These are phyloP conservation scores for Tetragonula clypearis DNA, from an alignment of 1,140 invertebrate species.

Conservation along the genomic window DNA sequence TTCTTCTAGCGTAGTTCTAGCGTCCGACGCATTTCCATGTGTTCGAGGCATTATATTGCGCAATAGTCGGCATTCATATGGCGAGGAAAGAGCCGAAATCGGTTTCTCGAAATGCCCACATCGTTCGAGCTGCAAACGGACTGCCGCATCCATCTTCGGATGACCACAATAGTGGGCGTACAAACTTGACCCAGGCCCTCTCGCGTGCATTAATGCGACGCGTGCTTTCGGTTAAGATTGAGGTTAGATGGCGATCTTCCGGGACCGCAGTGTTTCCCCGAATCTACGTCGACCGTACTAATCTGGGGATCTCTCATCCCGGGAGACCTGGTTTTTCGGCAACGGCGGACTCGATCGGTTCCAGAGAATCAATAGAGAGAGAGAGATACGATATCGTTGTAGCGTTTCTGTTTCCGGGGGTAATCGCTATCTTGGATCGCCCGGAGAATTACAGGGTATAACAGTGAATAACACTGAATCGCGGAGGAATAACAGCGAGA, in stretches of 20 bases:
- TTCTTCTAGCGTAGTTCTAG: too few relatives aligned
- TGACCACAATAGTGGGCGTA: constrained; percentile 62
- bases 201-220: constrained; percentile 65
- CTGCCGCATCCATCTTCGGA: constrained; percentile 57
- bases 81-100: not conserved
- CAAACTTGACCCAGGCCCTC: constrained; percentile 48
- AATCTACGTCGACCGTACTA: constrained; percentile 14
- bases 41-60: too few relatives aligned
- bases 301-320: constrained; percentile 10
- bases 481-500: not conserved
- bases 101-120: constrained; percentile 10
- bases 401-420: not conserved
- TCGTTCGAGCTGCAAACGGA: constrained; percentile 23
- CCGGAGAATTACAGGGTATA: fast-evolving
- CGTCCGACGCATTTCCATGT: not conserved
- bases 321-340: not conserved
- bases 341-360: not conserved
- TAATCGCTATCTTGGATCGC: not conserved
- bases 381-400: not conserved
- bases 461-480: not conserved
- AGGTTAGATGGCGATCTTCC: constrained; percentile 63
- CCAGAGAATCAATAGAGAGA: not conserved
- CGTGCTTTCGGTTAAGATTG: constrained; percentile 71
- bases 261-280: constrained; percentile 62
- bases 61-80: not conserved